Conservation (phyloP, 2,797 vertebrate genomes). For the Pteropus rufus region DNA sequence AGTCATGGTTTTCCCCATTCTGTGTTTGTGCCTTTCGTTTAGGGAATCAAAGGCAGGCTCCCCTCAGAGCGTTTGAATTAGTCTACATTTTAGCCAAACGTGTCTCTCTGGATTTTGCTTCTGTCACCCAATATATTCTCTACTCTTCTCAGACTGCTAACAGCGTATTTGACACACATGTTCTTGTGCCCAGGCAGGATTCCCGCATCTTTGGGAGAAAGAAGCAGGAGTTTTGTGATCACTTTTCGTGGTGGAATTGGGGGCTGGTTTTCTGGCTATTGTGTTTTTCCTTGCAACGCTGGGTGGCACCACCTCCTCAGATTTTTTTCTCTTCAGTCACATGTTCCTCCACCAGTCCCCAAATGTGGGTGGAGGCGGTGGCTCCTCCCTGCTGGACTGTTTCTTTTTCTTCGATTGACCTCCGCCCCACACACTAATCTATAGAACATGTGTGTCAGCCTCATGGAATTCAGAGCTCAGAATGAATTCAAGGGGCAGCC, state of each 20-base stretch:
- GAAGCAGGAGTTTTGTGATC: not conserved
- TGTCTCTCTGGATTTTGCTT: not conserved
- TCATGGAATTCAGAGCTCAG: constrained; percentile 45
- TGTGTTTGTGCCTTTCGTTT: not conserved
- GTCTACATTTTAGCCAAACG: not conserved
- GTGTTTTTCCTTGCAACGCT: constrained; percentile 71
- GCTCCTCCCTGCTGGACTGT: not conserved
- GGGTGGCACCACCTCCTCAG: constrained; percentile 77
- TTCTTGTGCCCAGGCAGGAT: not conserved
- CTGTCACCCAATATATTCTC: not conserved
- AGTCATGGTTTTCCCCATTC: not conserved
- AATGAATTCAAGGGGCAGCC: not conserved
- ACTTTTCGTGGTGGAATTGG: not conserved
- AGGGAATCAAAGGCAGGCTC: not conserved
- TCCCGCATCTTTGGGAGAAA: not conserved
- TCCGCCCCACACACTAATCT: not conserved
- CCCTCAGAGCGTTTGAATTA: not conserved
- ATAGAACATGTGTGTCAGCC: constrained; percentile 36
- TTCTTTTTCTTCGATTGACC: not conserved
- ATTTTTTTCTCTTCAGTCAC: not conserved
- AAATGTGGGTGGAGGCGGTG: not conserved
- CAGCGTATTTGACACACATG: not conserved
- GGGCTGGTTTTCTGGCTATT: not conserved
- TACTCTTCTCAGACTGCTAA: not conserved
- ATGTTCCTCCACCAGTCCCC: not conserved